These are phyloP conservation scores for Zaprionus africanus DNA, from an alignment of 1,140 invertebrate species.

Conservation along the genomic window DNA sequence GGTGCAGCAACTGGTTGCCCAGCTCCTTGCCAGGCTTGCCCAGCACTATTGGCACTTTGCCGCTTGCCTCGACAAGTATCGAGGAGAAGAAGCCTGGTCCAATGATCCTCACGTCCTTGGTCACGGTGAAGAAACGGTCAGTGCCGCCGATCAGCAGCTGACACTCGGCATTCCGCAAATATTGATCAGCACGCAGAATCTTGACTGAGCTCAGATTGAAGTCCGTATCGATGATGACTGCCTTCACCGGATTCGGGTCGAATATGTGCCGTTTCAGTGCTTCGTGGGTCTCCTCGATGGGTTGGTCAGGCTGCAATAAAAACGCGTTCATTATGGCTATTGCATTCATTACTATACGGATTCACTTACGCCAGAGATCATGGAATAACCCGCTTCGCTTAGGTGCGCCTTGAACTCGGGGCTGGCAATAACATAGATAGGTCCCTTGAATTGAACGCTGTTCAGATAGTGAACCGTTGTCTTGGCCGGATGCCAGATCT, in stretches of 20 bases:
- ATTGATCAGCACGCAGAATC: conserved; percentile 84
- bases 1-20: conserved; percentile 80
- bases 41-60: conserved; percentile 82
- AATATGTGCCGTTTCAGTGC: conserved; percentile 78
- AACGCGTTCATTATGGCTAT: neutral
- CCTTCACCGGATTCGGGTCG: conserved; percentile 84
- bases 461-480: conserved; percentile 84
- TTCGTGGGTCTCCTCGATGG: conserved; percentile 72
- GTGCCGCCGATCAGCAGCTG: conserved; percentile 85
- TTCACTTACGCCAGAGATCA: conserved; percentile 85
- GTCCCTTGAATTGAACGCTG: conserved; percentile 83
- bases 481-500: conserved; percentile 84
- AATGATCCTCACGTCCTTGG: conserved; percentile 60
- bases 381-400: conserved; percentile 81
- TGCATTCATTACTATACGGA: neutral
- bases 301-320: conserved; percentile 16
- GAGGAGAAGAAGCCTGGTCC: conserved; percentile 85
- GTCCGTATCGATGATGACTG: conserved; percentile 86
- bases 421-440: conserved; percentile 84
- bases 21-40: conserved; percentile 86
- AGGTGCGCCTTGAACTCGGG: conserved; percentile 70
- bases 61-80: conserved; percentile 84
- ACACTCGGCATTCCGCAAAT: conserved; percentile 85
- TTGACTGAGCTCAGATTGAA: conserved; percentile 85
- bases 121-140: conserved; percentile 84